Conservation (phyloP, 2,797 vertebrate species). For the Melanotaenia trifasciata region DNA sequence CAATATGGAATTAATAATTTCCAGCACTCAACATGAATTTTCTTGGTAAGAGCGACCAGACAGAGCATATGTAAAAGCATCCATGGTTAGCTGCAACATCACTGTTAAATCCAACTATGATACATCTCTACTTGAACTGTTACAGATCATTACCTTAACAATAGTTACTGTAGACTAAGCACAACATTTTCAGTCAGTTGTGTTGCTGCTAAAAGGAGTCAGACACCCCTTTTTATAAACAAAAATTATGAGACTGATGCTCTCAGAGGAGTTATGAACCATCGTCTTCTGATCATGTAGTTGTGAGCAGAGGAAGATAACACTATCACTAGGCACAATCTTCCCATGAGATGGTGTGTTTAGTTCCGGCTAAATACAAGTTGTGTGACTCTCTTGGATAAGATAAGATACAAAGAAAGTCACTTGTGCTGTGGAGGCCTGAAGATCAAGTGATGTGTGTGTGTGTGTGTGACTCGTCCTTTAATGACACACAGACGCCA, state of each 20-base stretch:
- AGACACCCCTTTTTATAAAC: conserved; percentile 3
- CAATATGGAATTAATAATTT: conserved; percentile 34
- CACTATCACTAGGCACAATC: conserved; percentile 55
- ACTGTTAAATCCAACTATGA: conserved; percentile 25
- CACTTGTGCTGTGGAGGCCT: conserved; percentile 63
- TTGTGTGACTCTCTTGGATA: conserved; percentile 71
- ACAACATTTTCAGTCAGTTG: conserved; percentile 21
- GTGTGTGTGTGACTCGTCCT: conserved; percentile 66
- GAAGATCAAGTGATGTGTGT: conserved; percentile 75
- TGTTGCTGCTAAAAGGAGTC: conserved; percentile 12
- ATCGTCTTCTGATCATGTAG: conserved; percentile 43
- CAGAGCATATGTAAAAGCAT: conserved; percentile 28
- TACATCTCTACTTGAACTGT: conserved; percentile 19
- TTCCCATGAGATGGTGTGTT: conserved; percentile 59
- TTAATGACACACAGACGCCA: conserved; percentile 63
- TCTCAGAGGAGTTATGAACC: conserved; percentile 42
- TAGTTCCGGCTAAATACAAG: conserved; percentile 74
- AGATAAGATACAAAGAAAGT: conserved; percentile 75
- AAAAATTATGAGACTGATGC: conserved; percentile 24
- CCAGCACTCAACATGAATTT: conserved; percentile 24
- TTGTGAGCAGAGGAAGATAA: conserved; percentile 45
- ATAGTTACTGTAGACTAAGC: conserved; percentile 7
- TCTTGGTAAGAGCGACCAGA: conserved; percentile 17
- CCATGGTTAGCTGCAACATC: conserved; percentile 6
- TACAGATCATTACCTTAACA: conserved; percentile 36